Evolutionary conservation across 1,140 invertebrate genomes (phyloP).

Genomic region (Calosoma granatense): DNA sequence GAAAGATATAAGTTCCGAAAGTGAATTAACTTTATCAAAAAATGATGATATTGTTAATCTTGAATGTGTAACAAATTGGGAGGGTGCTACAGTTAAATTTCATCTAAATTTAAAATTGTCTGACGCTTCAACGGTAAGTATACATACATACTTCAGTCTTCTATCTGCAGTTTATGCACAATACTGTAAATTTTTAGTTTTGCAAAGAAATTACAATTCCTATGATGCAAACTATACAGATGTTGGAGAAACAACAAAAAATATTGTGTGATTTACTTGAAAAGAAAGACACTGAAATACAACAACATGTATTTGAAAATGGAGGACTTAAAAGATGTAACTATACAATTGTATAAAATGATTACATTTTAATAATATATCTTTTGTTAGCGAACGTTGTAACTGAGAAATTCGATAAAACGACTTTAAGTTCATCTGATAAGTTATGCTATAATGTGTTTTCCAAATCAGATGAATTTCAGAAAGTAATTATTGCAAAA

Average conservation of each 20-base stretch:
- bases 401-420: conserved; percentile 19
- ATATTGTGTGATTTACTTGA: conserved; percentile 19
- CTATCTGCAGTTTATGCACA: background rate
- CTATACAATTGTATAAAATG: background rate
- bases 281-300: conserved; percentile 23
- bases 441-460: conserved; percentile 18
- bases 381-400: conserved; percentile 12
- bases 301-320: conserved; percentile 23
- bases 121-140: background rate
- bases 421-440: conserved; percentile 8
- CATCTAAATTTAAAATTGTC: background rate
- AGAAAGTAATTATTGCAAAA: conserved; percentile 11
- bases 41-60: background rate
- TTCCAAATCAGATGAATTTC: conserved; percentile 12
- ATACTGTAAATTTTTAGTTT: conserved; percentile 19
- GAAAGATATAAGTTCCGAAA: background rate
- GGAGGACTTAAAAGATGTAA: conserved; percentile 21
- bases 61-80: background rate
- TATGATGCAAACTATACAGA: conserved; percentile 20
- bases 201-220: conserved; percentile 19
- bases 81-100: background rate
- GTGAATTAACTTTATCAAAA: background rate
- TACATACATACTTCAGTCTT: background rate
- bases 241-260: conserved; percentile 20
- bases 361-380: conserved; percentile 9